Base-by-base conservation (phyloP, 2,797 vertebrate species). In the Tachyglossus aculeatus region DNA sequence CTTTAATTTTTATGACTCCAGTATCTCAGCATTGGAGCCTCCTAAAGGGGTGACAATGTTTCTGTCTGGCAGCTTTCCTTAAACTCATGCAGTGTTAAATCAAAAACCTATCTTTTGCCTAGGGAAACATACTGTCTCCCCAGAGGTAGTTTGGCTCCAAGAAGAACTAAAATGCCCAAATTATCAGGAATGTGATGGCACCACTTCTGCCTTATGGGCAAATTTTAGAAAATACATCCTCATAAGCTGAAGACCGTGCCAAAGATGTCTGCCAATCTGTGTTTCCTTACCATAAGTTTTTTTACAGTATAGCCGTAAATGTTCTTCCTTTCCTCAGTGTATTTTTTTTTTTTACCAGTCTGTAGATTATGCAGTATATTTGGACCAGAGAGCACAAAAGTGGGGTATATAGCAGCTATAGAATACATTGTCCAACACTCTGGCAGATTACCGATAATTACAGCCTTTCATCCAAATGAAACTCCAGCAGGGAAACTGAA, bases 101-200 rank as follows among this genome's bases (percentile, higher is more conserved):
- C n/a, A n/a, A n/a, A n/a, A n/a, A n/a, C n/a, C n/a, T n/a, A 55
- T 4, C 22, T 77, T 84, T 86, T 70, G 77, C 84, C 65, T 81
- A 60, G 34, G 78, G 48, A 48, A 51, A 73, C 64, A 34, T 77
- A 58, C 0, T 0, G 2, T 21, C 37, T 61, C 75, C 72, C 77
- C 68, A 75, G 53, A 78, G 74, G 27, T 61, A 32, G 21, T 25
- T 71, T 84, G 86, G 71, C 78, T 86, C 68, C 81, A 24, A 29
- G 51, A 39, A 62, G 31, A 41, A 18, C 58, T 71, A 68, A 74
- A 68, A 58, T 57, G 14, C 21, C 51, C 39, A 66, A 63, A 22
- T n/a, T 51, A 27, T 36, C 27, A 40, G 62, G 54, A 64, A 80
- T 52, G 41, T 29, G n/a, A n/a, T 4, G 10, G 47, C 3, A 74